A percentile compares a stretch with the other conserved stretches of the same genome.
phyloP scores from a whole-genome alignment of 2,888 invertebrate genomes.

The Adineta ricciae region DNA sequence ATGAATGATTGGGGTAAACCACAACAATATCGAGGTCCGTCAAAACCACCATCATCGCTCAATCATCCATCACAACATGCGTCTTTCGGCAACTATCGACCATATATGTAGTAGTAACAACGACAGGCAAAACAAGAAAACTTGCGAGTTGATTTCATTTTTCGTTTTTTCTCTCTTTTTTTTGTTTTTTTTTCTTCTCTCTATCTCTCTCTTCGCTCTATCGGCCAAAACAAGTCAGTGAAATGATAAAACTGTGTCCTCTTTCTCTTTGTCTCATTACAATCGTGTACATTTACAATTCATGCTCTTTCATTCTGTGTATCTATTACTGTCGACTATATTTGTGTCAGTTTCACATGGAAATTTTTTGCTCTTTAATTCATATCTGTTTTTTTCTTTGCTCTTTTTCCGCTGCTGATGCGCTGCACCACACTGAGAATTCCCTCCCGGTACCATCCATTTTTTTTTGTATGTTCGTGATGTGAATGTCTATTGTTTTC shows the following conservation, averaged over 20 bases:
- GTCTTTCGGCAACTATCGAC: constrained; percentile 5
- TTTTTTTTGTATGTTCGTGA: background rate
- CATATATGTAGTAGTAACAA: constrained; percentile 2
- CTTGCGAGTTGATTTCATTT: background rate
- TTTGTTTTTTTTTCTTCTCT: background rate
- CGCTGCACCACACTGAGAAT: background rate
- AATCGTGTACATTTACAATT: constrained; percentile 5
- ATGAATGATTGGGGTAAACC: background rate
- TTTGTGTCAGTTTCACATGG: constrained; percentile 2
- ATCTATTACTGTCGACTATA: constrained; percentile 6
- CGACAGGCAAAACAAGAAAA: background rate
- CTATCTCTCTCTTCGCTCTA: background rate
- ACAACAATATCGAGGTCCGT: constrained; percentile 12
- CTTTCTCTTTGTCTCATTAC: background rate
- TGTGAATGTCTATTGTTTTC: background rate
- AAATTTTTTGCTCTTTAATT: background rate
- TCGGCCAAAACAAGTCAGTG: constrained; percentile 13
- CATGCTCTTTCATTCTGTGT: constrained; percentile 12
- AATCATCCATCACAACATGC: background rate
- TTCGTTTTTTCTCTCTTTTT: background rate
- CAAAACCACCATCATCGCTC: background rate
- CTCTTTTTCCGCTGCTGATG: background rate
- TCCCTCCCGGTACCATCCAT: constrained; percentile 11
- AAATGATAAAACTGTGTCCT: constrained; percentile 15
- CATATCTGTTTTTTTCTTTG: background rate